Evolutionary conservation across 1,140 invertebrate genomes (phyloP).

Genomic region (Drosophila murphyi): DNA sequence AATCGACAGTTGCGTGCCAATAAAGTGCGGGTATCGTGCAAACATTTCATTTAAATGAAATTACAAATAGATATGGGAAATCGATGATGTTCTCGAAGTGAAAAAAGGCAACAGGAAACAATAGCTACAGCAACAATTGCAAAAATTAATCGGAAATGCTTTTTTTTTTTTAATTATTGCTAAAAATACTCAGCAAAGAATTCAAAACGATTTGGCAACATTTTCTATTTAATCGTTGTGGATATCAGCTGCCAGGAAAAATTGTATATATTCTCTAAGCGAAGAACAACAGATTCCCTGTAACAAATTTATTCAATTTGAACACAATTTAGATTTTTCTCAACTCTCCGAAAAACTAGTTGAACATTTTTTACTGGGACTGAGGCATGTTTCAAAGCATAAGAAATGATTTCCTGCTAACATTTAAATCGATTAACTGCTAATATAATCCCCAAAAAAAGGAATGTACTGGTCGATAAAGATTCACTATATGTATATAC

Average conservation of each 20-base stretch:
- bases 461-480: too few relatives aligned
- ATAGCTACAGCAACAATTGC: not conserved
- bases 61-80: constrained; percentile 34
- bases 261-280: not conserved
- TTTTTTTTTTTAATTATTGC: not conserved
- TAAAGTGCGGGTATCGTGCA: constrained; percentile 8
- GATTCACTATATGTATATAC: too few relatives aligned
- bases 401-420: not conserved
- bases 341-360: not conserved
- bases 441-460: not conserved
- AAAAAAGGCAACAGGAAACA: constrained; percentile 7
- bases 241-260: not conserved
- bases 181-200: not conserved
- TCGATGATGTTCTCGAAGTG: not conserved
- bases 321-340: not conserved
- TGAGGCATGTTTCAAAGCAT: not conserved
- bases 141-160: not conserved
- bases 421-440: not conserved
- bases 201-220: not conserved
- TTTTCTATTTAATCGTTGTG: not conserved
- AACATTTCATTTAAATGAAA: constrained; percentile 45
- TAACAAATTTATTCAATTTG: not conserved
- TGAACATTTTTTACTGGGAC: not conserved
- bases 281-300: not conserved
- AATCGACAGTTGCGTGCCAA: not conserved